A percentile compares a stretch with the other conserved stretches of the same genome.
Conservation (phyloP, 2,113 vertebrate species). For the Catagonus wagneri region DNA sequence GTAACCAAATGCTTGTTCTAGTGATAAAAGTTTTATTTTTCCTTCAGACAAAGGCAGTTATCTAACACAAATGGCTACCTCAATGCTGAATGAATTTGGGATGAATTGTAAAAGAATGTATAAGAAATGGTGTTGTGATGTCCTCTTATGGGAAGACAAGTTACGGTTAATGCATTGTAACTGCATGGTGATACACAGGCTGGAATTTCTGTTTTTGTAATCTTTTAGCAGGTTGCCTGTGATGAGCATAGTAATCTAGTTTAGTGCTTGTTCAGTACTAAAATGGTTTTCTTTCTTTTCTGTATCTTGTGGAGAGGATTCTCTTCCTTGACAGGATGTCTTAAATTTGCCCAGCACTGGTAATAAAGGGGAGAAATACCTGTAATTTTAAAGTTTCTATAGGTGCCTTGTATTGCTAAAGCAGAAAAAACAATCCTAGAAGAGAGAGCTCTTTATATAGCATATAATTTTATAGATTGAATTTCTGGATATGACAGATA, state of each 20-base stretch:
- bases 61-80: background rate
- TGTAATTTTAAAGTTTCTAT: background rate
- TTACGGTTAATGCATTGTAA: background rate
- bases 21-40: constrained; percentile 16
- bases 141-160: background rate
- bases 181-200: background rate
- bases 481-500: background rate
- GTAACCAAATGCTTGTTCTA: background rate
- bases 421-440: background rate
- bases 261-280: constrained; percentile 26
- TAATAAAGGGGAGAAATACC: background rate
- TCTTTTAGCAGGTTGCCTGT: background rate
- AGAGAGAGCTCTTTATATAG: background rate
- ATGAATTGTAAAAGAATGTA: background rate
- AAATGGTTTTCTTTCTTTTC: background rate
- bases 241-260: background rate
- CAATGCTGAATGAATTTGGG: constrained; percentile 2
- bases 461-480: background rate
- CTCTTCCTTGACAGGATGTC: background rate
- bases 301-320: background rate
- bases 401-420: background rate
- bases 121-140: background rate
- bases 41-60: background rate
- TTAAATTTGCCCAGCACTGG: constrained; percentile 6
- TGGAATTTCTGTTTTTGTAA: background rate